Conservation (phyloP, 2,113 vertebrate species). For the Istiophorus platypterus region DNA sequence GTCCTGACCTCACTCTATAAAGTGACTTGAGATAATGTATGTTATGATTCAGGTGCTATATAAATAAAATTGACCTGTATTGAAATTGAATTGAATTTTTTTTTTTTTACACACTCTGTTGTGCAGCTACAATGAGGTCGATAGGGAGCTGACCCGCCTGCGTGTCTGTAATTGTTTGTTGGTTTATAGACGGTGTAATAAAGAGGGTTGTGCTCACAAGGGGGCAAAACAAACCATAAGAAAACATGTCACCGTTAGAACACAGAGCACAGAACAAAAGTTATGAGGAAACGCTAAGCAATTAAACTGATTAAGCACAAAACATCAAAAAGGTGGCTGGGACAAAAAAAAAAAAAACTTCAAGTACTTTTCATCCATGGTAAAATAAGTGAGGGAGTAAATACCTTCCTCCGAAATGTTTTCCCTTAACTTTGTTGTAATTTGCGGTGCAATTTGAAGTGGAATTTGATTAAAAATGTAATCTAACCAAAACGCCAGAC, state of each 20-base stretch:
- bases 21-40: no score
- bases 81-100: conserved; percentile 13
- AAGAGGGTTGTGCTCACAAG: conserved; percentile 27
- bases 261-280: background rate
- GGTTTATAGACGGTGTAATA: conserved; percentile 37
- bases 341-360: no score
- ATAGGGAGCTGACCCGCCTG: conserved; percentile 10
- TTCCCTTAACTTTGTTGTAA: no score
- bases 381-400: background rate
- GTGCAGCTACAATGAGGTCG: background rate
- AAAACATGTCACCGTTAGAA: no score
- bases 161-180: conserved; percentile 39
- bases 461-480: no score
- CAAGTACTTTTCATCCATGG: background rate
- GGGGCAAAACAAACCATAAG: conserved; percentile 32
- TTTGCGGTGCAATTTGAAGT: background rate
- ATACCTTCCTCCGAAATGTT: background rate
- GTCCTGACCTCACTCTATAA: no score
- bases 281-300: no score
- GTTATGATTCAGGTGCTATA: no score
- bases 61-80: no score
- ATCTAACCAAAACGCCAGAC: no score
- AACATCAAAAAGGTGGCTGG: background rate
- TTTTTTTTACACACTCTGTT: background rate
- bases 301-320: background rate